Evolutionary conservation across 2,797 vertebrate genomes (phyloP), one percentile per base, ranked within the genome.

Genomic region (Spinus pinus): DNA sequence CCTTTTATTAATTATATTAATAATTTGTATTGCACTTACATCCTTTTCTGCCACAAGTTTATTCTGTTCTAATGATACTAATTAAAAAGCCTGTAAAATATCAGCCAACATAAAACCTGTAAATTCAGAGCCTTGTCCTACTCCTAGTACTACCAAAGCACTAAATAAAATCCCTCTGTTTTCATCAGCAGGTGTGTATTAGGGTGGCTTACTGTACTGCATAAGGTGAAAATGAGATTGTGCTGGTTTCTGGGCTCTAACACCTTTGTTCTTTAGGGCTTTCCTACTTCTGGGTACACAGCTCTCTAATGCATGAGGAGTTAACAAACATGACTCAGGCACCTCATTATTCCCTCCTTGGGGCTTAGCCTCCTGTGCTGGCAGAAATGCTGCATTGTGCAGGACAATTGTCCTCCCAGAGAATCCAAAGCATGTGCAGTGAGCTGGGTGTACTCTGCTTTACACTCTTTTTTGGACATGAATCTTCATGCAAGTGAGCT

Each of bases 241-340:
- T 19, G 20, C 3, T 35, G 13, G 17, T 42, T 73, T 75, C 50
- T 73, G 13, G 17, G 21, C 33, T 71, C 74, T 78, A 49, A 60
- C 7, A 44, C 2, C 13, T 12, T 49, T 49, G 18, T 25, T 53
- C 25, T 61, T 86, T 39, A 47, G 39, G 31, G 39, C 6, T 90
- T 61, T 86, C 16, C 33, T 64, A 1, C 16, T 56, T 56, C 49
- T 70, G 51, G 8, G 2, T 35, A 4, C 10, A 9, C n/a, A 35
- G 35, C 1, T 92, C 3, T 73, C 31, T 58, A 22, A 69, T 0
- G 2, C 35, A 42, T 39, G 46, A 87, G 15, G 15, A 70, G 18
- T 23, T 25, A 49, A 28, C 1, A 1, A 62, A 49, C 0, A 0
- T 35, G 31, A 71, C 65, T 74, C 19, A 24, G 21, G 65, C 2